Percentiles rank a stretch among this genome's conserved stretches.
Evolutionary conservation across 2,888 invertebrate species (phyloP).

Genomic region (Hartigia nigra): DNA sequence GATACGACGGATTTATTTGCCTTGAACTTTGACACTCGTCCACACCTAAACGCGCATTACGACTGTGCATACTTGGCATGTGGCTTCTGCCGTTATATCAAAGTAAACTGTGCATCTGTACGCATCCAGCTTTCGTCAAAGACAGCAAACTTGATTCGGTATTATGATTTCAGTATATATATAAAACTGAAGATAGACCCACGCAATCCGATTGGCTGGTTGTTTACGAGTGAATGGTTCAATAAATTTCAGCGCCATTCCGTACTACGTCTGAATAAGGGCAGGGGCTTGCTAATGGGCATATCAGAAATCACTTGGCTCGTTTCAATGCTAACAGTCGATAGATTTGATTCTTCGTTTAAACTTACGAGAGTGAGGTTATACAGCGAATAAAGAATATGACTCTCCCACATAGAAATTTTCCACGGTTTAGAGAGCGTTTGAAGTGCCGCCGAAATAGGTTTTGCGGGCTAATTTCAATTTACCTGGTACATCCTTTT

Average conservation of each 20-base stretch:
- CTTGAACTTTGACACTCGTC: neutral
- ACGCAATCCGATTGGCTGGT: neutral
- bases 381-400: neutral
- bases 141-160: neutral
- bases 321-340: conserved; percentile 17
- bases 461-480: neutral
- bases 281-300: conserved; percentile 31
- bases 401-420: neutral
- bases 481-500: neutral
- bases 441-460: neutral
- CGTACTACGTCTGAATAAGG: conserved; percentile 20
- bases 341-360: conserved; percentile 4
- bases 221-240: conserved; percentile 27
- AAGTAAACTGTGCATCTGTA: neutral
- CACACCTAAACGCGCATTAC: neutral
- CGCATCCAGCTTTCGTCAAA: neutral
- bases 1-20: neutral
- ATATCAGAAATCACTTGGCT: conserved; percentile 32
- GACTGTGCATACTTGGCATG: neutral
- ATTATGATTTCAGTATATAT: neutral
- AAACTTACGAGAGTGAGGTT: neutral
- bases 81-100: neutral
- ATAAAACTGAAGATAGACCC: neutral
- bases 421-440: neutral
- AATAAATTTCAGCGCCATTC: conserved; percentile 28